Evolutionary conservation across 1,140 invertebrate species (phyloP).

Genomic region (Adoxophyes honmai): DNA sequence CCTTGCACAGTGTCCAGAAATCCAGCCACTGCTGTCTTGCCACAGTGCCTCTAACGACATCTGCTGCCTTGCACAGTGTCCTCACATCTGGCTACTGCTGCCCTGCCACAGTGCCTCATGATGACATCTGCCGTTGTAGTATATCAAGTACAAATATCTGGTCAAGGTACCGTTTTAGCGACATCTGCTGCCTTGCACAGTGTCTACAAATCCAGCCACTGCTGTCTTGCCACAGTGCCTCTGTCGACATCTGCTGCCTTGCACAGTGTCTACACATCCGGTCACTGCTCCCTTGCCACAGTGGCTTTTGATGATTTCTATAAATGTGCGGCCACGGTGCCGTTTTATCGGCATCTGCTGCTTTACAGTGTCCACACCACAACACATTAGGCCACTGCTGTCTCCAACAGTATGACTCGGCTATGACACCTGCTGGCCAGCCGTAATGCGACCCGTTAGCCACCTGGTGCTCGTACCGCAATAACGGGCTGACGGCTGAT

Average conservation of each 20-base stretch:
- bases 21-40: background rate
- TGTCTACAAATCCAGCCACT: background rate
- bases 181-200: conserved; percentile 3
- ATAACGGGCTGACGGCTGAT: background rate
- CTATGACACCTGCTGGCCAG: background rate
- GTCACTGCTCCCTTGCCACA: background rate
- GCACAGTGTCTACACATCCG: background rate
- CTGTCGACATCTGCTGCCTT: background rate
- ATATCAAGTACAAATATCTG: background rate
- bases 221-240: conserved; percentile 4
- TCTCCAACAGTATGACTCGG: no score
- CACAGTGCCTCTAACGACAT: background rate
- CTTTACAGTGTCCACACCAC: background rate
- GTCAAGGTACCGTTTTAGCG: background rate
- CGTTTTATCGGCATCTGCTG: background rate
- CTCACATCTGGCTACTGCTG: background rate
- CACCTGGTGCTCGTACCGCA: background rate
- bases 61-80: background rate
- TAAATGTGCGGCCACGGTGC: background rate
- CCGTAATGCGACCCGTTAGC: background rate
- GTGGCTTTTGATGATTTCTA: background rate
- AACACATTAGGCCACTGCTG: background rate
- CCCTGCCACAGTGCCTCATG: background rate
- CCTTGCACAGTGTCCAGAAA: background rate
- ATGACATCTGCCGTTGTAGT: background rate